Base-by-base conservation (phyloP, 2,113 vertebrate genomes). In the Anser cygnoides region DNA sequence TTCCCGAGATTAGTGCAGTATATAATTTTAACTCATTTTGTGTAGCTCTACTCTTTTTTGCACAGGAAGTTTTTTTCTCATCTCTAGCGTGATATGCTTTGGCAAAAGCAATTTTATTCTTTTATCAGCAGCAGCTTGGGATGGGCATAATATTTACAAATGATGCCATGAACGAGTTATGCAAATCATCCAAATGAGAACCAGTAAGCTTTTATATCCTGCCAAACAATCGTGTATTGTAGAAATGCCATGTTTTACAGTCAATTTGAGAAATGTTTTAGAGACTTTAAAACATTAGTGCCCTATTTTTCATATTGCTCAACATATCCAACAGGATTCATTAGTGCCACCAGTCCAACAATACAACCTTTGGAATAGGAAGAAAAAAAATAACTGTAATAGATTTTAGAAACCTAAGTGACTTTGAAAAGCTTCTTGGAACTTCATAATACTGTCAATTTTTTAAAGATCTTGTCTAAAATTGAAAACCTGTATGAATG, bases 71-170 rank as follows among this genome's bases (percentile, higher is more conserved):
- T 76, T 73, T 78, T 87, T 82, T 18, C 59, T 94, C 63, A 71
- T 88, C 52, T 86, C 10, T 80, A 67, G 66, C 50, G 49, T 13
- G 33, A 90, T 66, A 74, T 84, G 55, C 84, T 95, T 91, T 91
- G 81, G 87, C 66, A 93, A 95, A 96, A 81, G 62, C 76, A 73
- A 44, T 96, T 66, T 96, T 74, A 74, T 43, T 93, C 90, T 90
- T 95, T 85, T 95, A 93, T 95, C 93, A 81, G 90, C 14, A 3
- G 87, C 89, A 96, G 84, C 87, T 93, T 95, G 87, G 75, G 92
- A 94, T 88, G 85, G 90, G 93, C 85, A 86, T 95, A 96, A 96
- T 97, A 97, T 96, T 95, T 97, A 93, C 89, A 95, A 97, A 96
- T 79, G 95, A 95, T 93, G 84, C 92, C 81, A 87, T 91, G 96